These are phyloP conservation scores for Zaprionus taronus DNA, from an alignment of 1,140 invertebrate genomes.

Conservation along the genomic window DNA sequence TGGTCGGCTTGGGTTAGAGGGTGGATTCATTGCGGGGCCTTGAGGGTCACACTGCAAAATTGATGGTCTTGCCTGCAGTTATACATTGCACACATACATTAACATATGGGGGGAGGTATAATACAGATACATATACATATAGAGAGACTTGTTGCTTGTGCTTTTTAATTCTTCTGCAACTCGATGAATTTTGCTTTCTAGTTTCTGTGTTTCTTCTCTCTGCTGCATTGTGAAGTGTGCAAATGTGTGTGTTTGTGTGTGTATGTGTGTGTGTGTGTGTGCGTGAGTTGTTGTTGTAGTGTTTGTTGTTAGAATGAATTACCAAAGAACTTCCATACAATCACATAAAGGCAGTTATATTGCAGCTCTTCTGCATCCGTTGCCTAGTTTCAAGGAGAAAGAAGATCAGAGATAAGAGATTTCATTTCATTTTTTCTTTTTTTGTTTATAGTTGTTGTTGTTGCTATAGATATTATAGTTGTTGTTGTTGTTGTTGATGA, in stretches of 20 bases:
- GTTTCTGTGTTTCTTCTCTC: slow-evolving; percentile 3
- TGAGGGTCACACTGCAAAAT: slow-evolving; percentile 16
- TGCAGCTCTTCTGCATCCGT: slow-evolving; percentile 82
- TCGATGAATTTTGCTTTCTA: neutral
- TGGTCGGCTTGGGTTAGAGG: slow-evolving; percentile 5
- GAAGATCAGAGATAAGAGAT: slow-evolving; percentile 72
- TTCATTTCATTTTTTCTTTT: slow-evolving; percentile 27
- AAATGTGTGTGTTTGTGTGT: slow-evolving; percentile 35
- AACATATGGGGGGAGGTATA: neutral
- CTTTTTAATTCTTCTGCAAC: slow-evolving; percentile 21
- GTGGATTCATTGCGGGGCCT: neutral
- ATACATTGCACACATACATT: neutral
- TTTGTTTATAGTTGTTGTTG: slow-evolving; percentile 42
- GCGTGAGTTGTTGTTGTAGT: slow-evolving; percentile 33
- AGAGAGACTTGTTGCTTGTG: neutral
- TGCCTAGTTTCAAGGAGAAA: slow-evolving; percentile 73
- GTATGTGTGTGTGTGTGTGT: slow-evolving; percentile 6
- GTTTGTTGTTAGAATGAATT: slow-evolving; percentile 73
- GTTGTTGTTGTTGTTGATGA: slow-evolving; percentile 23
- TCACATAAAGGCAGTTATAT: slow-evolving; percentile 84
- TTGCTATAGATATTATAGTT: slow-evolving; percentile 34
- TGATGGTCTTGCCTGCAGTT: neutral
- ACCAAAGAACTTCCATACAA: slow-evolving; percentile 84
- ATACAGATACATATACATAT: slow-evolving; percentile 8
- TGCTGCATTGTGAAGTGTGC: slow-evolving; percentile 26